Percentiles rank a stretch among this genome's conserved stretches.
These are phyloP conservation scores for Macrobrachium rosenbergii DNA, from an alignment of 1,140 invertebrate genomes.

Conservation along the genomic window DNA sequence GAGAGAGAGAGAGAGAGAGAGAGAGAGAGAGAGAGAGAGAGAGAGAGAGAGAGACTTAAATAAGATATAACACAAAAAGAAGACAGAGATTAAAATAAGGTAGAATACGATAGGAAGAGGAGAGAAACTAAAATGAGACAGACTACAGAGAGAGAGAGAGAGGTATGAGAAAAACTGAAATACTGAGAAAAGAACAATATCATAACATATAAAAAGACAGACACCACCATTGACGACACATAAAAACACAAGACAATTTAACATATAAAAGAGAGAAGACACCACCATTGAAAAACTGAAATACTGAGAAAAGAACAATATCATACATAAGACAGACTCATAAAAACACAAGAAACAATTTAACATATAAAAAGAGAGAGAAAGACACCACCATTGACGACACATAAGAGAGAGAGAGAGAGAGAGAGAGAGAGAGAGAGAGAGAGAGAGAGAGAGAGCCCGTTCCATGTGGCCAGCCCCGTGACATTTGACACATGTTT, in stretches of 20 bases:
- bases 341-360: not conserved
- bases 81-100: not conserved
- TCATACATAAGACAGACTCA: not conserved
- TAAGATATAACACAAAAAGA: no score
- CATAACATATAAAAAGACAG: not conserved
- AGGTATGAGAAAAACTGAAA: not conserved
- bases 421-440: not conserved
- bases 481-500: constrained; percentile 56
- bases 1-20: constrained; percentile 3
- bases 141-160: not conserved
- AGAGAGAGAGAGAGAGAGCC: not conserved
- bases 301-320: not conserved
- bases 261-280: no score
- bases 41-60: no score
- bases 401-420: not conserved
- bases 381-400: not conserved
- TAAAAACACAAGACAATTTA: no score
- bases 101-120: not conserved
- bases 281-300: not conserved
- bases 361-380: not conserved
- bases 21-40: not conserved
- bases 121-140: no score
- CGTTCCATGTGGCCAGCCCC: constrained; percentile 39
- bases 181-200: not conserved
- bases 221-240: no score